These are phyloP conservation scores for Tachina lurida DNA, from an alignment of 2,888 invertebrate genomes.

Conservation along the genomic window DNA sequence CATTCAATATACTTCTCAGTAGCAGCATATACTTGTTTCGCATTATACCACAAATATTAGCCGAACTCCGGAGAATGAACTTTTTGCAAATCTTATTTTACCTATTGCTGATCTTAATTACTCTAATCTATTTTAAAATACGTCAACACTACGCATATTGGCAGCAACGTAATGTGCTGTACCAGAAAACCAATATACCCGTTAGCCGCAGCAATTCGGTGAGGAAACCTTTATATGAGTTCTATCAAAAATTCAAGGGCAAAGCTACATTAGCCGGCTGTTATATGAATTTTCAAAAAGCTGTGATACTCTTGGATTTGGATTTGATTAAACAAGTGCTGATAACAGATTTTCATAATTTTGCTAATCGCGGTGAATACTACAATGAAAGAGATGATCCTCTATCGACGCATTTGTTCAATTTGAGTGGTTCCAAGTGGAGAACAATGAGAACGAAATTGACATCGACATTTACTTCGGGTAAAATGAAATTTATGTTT, in stretches of 20 bases:
- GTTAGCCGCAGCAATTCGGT: conserved; percentile 73
- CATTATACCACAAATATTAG: background rate
- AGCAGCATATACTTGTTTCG: background rate
- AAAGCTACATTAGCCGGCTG: conserved; percentile 77
- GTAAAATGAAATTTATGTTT: conserved; percentile 84
- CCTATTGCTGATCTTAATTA: conserved; percentile 49
- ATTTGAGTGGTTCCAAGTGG: conserved; percentile 83
- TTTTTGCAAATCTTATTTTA: conserved; percentile 54
- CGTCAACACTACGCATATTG: conserved; percentile 74
- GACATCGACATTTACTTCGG: conserved; percentile 84
- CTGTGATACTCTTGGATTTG: conserved; percentile 76
- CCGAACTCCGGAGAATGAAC: conserved; percentile 17
- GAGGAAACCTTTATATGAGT: conserved; percentile 74
- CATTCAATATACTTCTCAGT: background rate
- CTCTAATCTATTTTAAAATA: conserved; percentile 55
- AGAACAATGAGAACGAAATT: conserved; percentile 82
- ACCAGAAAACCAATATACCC: conserved; percentile 75
- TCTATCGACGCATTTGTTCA: conserved; percentile 80
- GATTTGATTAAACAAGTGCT: conserved; percentile 80
- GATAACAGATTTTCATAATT: conserved; percentile 81
- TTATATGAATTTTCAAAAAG: conserved; percentile 76
- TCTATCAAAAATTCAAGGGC: conserved; percentile 77
- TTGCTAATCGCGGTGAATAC: conserved; percentile 80
- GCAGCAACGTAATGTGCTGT: conserved; percentile 74
- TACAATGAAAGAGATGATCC: conserved; percentile 81